Base-by-base conservation (phyloP, 2,113 vertebrate genomes). In the Chrysemys picta region DNA sequence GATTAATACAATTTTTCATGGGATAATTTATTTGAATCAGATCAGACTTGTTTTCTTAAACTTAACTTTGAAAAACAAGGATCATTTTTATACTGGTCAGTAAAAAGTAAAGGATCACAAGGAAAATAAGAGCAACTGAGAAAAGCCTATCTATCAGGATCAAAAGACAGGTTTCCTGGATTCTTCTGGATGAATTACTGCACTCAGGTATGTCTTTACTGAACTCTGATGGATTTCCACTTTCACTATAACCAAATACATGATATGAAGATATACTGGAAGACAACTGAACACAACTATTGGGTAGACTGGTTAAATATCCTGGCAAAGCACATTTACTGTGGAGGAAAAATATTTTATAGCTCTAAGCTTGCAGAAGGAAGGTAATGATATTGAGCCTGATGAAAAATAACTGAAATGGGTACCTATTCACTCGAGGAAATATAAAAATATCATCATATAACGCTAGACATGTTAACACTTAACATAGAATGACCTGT, bases 21-120 rank as follows among this genome's bases (percentile, higher is more conserved):
- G 54, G 72, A 89, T 1, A 9, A 56, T 54, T 89, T 87, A 85
- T 8, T 47, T 82, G 25, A 94, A 69, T 3, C 17, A 84, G 13
- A 7, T n/a, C 65, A 35, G 2, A 91, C 80, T 83, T 87, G 4
- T 89, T 54, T 31, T 57, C 25, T 69, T 69, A 69, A 42, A 59
- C 1, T 42, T 31, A 45, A 2, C 3, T 50, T 38, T 8, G 5
- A 45, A 52, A 35, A 49, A 76, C 25, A 49, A 53, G 4, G 5
- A 80, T n/a, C 0, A 0, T 17, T 3, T 9, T 56, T 76, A 2
- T 54, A 17, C 79, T 93, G 53, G 69, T 2, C 0, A 0, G 11
- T 79, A 50, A 85, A 75, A 90, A 90, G 72, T 6, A 53, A 65
- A 42, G 22, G 10, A 57, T 27, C 4, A 47, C 21, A 45, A 76